phyloP scores from a whole-genome alignment of 1,140 invertebrate genomes.

The Lasaia peninsularis region DNA sequence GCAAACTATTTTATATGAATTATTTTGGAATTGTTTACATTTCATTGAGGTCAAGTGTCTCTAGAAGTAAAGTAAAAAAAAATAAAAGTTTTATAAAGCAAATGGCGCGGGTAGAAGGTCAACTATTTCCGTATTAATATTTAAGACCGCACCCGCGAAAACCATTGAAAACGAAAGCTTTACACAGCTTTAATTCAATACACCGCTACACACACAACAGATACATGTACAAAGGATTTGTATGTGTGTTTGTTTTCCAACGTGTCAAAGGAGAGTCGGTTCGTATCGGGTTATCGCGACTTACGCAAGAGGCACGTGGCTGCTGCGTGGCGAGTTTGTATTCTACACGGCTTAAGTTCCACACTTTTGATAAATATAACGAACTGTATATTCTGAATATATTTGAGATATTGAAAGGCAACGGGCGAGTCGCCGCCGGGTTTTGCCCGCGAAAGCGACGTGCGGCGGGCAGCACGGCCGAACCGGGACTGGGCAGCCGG shows the following conservation, averaged over 20 bases:
- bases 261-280: slow-evolving; percentile 65
- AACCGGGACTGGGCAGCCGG: slow-evolving; percentile 60
- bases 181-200: not conserved
- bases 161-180: not conserved
- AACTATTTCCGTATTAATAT: slow-evolving; percentile 55
- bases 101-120: slow-evolving; percentile 54
- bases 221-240: slow-evolving; percentile 57
- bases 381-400: not conserved
- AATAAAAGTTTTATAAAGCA: slow-evolving; percentile 8
- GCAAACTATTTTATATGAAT: slow-evolving; percentile 6
- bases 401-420: slow-evolving; percentile 32
- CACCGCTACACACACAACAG: slow-evolving; percentile 22
- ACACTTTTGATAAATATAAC: not conserved
- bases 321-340: slow-evolving; percentile 24
- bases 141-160: slow-evolving; percentile 58
- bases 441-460: slow-evolving; percentile 51
- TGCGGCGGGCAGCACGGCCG: slow-evolving; percentile 61
- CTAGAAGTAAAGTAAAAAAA: slow-evolving; percentile 22
- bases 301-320: slow-evolving; percentile 65
- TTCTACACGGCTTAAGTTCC: slow-evolving; percentile 15
- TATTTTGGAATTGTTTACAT: not conserved
- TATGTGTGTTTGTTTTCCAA: slow-evolving; percentile 51
- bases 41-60: slow-evolving; percentile 5
- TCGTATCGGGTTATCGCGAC: slow-evolving; percentile 47
- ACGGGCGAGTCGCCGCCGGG: slow-evolving; percentile 62